Evolutionary conservation across 2,888 invertebrate species (phyloP).

Genomic region (Andrena hattorfiana): DNA sequence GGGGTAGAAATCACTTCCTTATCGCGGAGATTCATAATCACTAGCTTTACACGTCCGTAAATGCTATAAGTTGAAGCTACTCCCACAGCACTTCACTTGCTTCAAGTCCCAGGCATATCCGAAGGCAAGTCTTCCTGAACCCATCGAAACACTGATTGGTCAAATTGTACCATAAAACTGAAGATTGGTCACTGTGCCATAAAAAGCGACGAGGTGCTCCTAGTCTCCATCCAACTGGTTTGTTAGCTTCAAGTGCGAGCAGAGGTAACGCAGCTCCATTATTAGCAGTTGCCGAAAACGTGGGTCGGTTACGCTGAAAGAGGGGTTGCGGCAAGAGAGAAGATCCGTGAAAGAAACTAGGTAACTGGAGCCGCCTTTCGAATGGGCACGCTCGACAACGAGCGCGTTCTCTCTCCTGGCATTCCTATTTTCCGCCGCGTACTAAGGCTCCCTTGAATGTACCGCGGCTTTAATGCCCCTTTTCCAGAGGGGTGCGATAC

Average conservation of each 20-base stretch:
- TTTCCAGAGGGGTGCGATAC: neutral
- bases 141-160: too few relatives aligned
- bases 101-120: too few relatives aligned
- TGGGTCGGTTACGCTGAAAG: conserved; percentile 4
- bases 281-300: conserved; percentile 5
- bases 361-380: conserved; percentile 26
- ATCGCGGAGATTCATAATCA: too few relatives aligned
- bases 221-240: too few relatives aligned
- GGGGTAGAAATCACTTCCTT: too few relatives aligned
- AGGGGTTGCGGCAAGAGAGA: neutral
- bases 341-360: conserved; percentile 28
- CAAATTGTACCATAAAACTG: too few relatives aligned
- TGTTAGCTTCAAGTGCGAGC: neutral
- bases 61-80: too few relatives aligned
- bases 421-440: conserved; percentile 28
- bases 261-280: neutral
- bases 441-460: neutral
- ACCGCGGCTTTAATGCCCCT: conserved; percentile 8
- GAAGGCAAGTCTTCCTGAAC: too few relatives aligned
- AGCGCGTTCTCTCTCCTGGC: conserved; percentile 1
- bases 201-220: too few relatives aligned
- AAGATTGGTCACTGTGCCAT: too few relatives aligned
- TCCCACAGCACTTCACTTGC: too few relatives aligned
- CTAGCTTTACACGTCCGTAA: too few relatives aligned
- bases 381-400: conserved; percentile 10